These are phyloP conservation scores for Teleiodes luculella DNA, from an alignment of 2,888 invertebrate species.

Conservation along the genomic window DNA sequence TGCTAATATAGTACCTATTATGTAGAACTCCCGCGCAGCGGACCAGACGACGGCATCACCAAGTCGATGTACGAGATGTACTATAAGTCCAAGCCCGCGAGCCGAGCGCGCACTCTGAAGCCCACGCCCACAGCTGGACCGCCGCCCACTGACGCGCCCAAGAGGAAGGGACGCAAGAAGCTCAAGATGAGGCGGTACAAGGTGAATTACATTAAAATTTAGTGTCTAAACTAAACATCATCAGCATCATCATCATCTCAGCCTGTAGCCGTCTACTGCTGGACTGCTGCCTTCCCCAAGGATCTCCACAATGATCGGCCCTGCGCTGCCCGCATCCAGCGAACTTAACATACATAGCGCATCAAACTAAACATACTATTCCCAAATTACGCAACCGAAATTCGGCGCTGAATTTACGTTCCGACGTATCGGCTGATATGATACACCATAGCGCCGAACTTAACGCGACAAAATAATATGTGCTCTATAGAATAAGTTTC, in stretches of 20 bases:
- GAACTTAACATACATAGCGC: too few relatives aligned
- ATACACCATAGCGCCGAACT: too few relatives aligned
- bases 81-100: constrained; percentile 34
- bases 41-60: constrained; percentile 56
- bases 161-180: neutral
- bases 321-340: too few relatives aligned
- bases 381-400: too few relatives aligned
- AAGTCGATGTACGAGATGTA: constrained; percentile 70
- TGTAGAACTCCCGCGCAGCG: constrained; percentile 24
- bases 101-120: neutral
- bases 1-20: neutral
- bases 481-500: too few relatives aligned
- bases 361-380: neutral
- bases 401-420: too few relatives aligned
- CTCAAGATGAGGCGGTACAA: neutral
- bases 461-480: too few relatives aligned
- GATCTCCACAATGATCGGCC: too few relatives aligned
- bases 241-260: too few relatives aligned
- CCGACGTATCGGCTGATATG: too few relatives aligned
- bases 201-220: neutral
- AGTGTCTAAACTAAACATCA: neutral
- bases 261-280: too few relatives aligned
- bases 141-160: neutral
- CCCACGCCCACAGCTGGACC: neutral
- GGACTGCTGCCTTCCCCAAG: too few relatives aligned